Evolutionary conservation across 2,888 invertebrate species (phyloP), one percentile per base, ranked within the genome.

Genomic region (Choristoneura rosaceana): DNA sequence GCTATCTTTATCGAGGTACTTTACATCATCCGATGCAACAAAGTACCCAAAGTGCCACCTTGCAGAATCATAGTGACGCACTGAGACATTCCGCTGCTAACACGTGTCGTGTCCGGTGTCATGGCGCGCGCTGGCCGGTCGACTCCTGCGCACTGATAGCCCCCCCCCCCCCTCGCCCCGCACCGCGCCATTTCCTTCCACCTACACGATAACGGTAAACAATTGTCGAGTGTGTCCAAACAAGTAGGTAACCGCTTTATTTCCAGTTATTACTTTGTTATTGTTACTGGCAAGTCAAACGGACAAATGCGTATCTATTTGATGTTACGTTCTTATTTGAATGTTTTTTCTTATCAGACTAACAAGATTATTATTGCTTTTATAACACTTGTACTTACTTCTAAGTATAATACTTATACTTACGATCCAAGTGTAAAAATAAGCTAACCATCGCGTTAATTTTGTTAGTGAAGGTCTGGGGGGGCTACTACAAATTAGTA

Each of bases 71-170:
- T n/a, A 41, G 3, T 71, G 71, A 71, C 67, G 67, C 71, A 59
- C 34, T 55, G 14, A 61, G 34, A 58, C 33, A 25, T 60, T 33
- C 5, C 47, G 12, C 41, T 63, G 25, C 25, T 25, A 25, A 67
- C 71, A 71, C 71, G 71, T 71, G 71, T 63, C 34, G 14, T 45
- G 25, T 25, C 25, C 25, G 38, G 38, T 15, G 67, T 63, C 58
- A 71, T 52, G 67, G 71, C 65, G 59, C 76, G 70, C 77, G 80
- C 17, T 81, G 85, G 67, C 84, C 83, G 73, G 74, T 79, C 9
- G 76, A 80, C 82, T 83, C 84, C 73, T 62, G 75, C 77, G 76
- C 74, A 75, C 75, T 69, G 84, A 84, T 84, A 85, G 75, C 79
- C 74, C 81, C 81, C 65, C 74, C 64, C 61, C 41, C 68, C 67